phyloP scores from a whole-genome alignment of 2,113 vertebrate species.

The Pitta sordida region DNA sequence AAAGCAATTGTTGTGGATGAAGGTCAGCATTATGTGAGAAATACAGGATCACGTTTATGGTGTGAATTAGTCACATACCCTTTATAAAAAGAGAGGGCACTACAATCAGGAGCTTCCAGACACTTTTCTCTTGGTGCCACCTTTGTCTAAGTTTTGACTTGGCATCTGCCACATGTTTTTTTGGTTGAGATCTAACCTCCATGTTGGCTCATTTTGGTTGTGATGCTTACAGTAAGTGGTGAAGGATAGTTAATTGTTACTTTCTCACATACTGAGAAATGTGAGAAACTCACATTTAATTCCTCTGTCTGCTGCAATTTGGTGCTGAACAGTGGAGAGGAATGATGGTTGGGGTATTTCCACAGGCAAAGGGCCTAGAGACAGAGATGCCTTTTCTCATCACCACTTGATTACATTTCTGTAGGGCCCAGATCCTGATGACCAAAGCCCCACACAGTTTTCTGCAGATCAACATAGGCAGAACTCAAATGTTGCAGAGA shows the following conservation, averaged over 20 bases:
- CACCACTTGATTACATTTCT: neutral
- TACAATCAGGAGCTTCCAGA: neutral
- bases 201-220: neutral
- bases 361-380: neutral
- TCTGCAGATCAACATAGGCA: neutral
- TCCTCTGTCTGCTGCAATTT: neutral
- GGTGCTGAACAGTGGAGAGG: neutral
- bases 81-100: neutral
- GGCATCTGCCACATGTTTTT: neutral
- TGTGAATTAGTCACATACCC: neutral
- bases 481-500: neutral
- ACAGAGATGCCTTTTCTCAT: neutral
- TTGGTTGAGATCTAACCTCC: neutral
- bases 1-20: neutral
- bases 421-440: neutral
- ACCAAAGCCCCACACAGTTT: neutral
- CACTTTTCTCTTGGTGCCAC: neutral
- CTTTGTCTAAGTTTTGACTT: neutral
- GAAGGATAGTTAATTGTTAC: neutral
- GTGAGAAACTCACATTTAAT: neutral
- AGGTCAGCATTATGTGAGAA: neutral
- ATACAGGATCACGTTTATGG: neutral
- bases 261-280: neutral
- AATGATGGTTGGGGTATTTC: neutral
- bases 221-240: neutral